Evolutionary conservation across 2,888 invertebrate species (phyloP), one percentile per base, ranked within the genome.

Genomic region (Harpagoxenus sublaevis): DNA sequence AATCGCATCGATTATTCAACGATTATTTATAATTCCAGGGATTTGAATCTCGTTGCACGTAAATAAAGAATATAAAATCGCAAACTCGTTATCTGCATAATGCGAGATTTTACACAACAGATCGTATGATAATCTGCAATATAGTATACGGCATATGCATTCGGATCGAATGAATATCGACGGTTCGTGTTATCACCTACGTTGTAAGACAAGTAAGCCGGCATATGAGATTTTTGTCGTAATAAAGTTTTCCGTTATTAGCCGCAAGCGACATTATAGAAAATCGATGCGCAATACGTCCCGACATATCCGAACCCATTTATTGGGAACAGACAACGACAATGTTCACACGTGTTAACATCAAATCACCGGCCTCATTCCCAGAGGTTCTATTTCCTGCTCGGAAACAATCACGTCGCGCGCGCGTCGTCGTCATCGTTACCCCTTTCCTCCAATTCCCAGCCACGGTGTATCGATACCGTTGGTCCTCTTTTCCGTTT

Each of bases 341-440:
- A 35, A 48, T 73, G 79, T 73, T 81, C 79, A 73, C 71, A 81
- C 48, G 73, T 81, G 79, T 81, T 81, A 81, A 81, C 73, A 60
- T 81, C 79, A 73, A 81, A 81, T 81, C 79, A 73, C 73, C 73
- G 60, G 60, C 60, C 79, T 81, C 79, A 62, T 81, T 81, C 39
- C 35, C 48, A 35, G 60, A 73, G 48, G 73, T 81, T 81, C 79
- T 73, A 81, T 81, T 81, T 81, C 79, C 79, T 81, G 79, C 39
- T 81, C 79, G 79, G 79, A 81, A 81, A 81, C 79, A 81, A 81
- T 81, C 79, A 81, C 73, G 79, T 73, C 71, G 73, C 73, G 60
- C 73, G 60, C 15, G 23, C 70, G 55, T 42, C 77, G 77, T 66
- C 66, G 68, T 31, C 51, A 51, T 60, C 79, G 79, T 71, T 79